phyloP scores from a whole-genome alignment of 2,888 invertebrate genomes.

The Nesidiocoris tenuis region DNA sequence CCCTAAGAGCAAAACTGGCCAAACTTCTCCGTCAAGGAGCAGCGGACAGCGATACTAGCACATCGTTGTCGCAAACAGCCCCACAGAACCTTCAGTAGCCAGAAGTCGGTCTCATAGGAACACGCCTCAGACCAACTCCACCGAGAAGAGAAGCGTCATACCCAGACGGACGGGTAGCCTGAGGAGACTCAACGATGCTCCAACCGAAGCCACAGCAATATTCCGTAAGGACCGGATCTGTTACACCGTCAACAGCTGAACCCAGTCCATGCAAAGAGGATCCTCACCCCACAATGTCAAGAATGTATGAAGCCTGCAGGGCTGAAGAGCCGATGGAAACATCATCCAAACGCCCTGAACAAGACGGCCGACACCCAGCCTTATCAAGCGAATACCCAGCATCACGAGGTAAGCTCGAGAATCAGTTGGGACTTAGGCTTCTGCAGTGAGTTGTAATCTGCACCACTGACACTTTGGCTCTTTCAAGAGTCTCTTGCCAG shows the following conservation, averaged over 20 bases:
- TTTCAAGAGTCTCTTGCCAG: too few relatives aligned
- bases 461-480: too few relatives aligned
- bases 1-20: slow-evolving; percentile 56
- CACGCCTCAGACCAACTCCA: slow-evolving; percentile 45
- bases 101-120: slow-evolving; percentile 50
- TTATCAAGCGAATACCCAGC: slow-evolving; percentile 38
- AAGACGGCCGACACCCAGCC: slow-evolving; percentile 1
- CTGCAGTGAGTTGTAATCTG: not conserved
- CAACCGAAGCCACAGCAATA: not conserved
- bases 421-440: not conserved
- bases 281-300: slow-evolving; percentile 49
- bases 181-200: slow-evolving; percentile 53
- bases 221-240: not conserved
- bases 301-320: slow-evolving; percentile 45
- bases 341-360: slow-evolving; percentile 44
- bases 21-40: slow-evolving; percentile 54
- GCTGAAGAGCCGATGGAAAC: slow-evolving; percentile 46
- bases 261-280: slow-evolving; percentile 43
- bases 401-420: slow-evolving; percentile 21
- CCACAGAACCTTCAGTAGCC: slow-evolving; percentile 49
- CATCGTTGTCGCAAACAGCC: slow-evolving; percentile 51
- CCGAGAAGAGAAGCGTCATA: slow-evolving; percentile 54
- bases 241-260: slow-evolving; percentile 23
- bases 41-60: slow-evolving; percentile 57
- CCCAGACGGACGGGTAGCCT: slow-evolving; percentile 55